Evolutionary conservation across 2,888 invertebrate species (phyloP), one percentile per base, ranked within the genome.

Genomic region (Agrochola macilenta): DNA sequence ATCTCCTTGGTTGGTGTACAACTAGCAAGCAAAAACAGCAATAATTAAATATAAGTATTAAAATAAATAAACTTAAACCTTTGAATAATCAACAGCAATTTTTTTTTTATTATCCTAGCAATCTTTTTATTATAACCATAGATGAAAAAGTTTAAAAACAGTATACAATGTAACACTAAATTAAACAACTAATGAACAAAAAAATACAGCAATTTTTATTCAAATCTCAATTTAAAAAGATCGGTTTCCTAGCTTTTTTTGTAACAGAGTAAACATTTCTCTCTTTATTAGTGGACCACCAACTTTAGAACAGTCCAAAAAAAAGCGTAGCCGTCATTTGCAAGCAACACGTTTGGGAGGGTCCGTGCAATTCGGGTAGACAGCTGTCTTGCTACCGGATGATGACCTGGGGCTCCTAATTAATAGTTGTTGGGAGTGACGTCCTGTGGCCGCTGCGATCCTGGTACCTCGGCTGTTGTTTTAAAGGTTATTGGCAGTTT

Each of bases 381-480:
- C 95, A 94, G 95, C 95, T 95, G 94, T 95, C 95, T 95, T 93
- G 92, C 90, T 89, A 85, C 89, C 84, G 89, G 93, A 93, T 93
- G 94, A 94, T 95, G 94, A 93, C 94, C 93, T 91, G 91, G 86
- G 94, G 94, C 93, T 91, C 93, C 92, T 95, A 95, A 95, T 95
- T 95, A 95, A 96, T 95, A 95, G 94, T 94, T 93, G 91, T 86
- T 91, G 89, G 90, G 85, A 87, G 87, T 89, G 90, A 91, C 90
- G 85, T 86, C 88, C 86, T 87, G 76, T 86, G 86, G 89, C 83
- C 88, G 66, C 83, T 87, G 87, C 79, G 76, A 69, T 57, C 75
- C 79, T 88, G 58, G 82, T 85, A 81, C 82, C 60, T 69, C 64
- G 57, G 64, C 60, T 39, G 57, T 78, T 72, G 72, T 83, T 81